phyloP scores from a whole-genome alignment of 1,140 invertebrate species.

The Carposina sasakii region DNA sequence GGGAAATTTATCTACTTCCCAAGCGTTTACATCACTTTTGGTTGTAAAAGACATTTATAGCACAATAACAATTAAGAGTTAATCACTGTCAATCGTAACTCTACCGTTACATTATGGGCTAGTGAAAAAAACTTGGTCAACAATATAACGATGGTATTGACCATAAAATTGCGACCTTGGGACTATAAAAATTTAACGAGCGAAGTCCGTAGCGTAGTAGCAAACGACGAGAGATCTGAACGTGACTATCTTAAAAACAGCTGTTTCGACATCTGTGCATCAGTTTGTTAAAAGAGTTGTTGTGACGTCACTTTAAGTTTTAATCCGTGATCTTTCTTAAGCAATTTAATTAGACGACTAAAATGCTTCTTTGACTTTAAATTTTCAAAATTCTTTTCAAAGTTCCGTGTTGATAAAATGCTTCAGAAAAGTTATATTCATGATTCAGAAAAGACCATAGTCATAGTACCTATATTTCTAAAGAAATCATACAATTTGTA shows the following conservation, averaged over 20 bases:
- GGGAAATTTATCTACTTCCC: too few relatives aligned
- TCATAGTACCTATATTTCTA: too few relatives aligned
- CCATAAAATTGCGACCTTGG: slow-evolving; percentile 73
- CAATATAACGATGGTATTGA: slow-evolving; percentile 71
- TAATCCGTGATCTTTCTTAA: too few relatives aligned
- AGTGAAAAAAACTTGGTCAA: slow-evolving; percentile 57
- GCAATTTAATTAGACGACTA: too few relatives aligned
- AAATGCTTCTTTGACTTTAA: too few relatives aligned
- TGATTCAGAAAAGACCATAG: too few relatives aligned
- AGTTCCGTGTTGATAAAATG: too few relatives aligned
- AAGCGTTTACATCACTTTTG: slow-evolving; percentile 38
- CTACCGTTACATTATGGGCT: slow-evolving; percentile 46
- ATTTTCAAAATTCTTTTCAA: too few relatives aligned
- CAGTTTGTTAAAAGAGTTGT: too few relatives aligned
- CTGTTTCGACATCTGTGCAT: slow-evolving; percentile 48
- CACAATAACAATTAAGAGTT: slow-evolving; percentile 57
- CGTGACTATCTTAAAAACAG: slow-evolving; percentile 68
- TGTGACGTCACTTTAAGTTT: too few relatives aligned
- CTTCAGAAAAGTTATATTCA: too few relatives aligned
- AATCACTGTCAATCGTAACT: slow-evolving; percentile 65
- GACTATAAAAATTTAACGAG: slow-evolving; percentile 74
- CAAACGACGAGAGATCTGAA: slow-evolving; percentile 55
- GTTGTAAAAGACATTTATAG: slow-evolving; percentile 53
- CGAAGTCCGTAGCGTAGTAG: slow-evolving; percentile 48
- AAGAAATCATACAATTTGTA: too few relatives aligned